A percentile compares a stretch with the other conserved stretches of the same genome.
phyloP scores from a whole-genome alignment of 2,888 invertebrate genomes.

The Acrobasis suavella region DNA sequence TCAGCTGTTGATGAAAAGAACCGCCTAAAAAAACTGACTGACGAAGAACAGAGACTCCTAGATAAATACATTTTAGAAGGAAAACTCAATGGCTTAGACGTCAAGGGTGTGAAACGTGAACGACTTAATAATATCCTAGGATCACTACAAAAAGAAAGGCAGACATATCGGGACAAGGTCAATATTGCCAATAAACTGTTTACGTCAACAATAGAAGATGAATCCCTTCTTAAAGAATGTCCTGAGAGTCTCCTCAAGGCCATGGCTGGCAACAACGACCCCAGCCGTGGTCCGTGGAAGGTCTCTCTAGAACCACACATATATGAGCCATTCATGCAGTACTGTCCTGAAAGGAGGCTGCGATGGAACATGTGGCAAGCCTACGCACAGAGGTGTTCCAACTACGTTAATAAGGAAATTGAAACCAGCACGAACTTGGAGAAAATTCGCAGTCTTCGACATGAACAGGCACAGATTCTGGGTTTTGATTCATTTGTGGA shows the following conservation, averaged over 20 bases:
- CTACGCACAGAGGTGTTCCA: constrained; percentile 86
- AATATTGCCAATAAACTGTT: constrained; percentile 86
- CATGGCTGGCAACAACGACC: constrained; percentile 84
- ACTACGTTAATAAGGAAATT: constrained; percentile 82
- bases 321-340: constrained; percentile 89
- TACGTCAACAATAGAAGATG: constrained; percentile 85
- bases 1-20: constrained; percentile 83
- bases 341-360: constrained; percentile 89
- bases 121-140: constrained; percentile 71
- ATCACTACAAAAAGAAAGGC: constrained; percentile 80
- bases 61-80: constrained; percentile 92
- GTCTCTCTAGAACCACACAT: constrained; percentile 89
- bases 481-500: constrained; percentile 91
- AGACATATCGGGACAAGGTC: constrained; percentile 86
- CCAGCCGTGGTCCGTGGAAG: constrained; percentile 91
- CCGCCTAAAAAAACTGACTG: constrained; percentile 68
- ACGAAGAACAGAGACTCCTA: constrained; percentile 87
- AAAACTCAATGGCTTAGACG: constrained; percentile 89
- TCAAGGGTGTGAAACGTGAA: constrained; percentile 79
- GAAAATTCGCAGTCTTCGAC: constrained; percentile 87
- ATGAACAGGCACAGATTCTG: constrained; percentile 87
- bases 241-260: constrained; percentile 86
- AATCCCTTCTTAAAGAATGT: constrained; percentile 86
- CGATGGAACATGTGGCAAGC: constrained; percentile 95
- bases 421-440: constrained; percentile 90